These are phyloP conservation scores for Nautilus pompilius DNA, from an alignment of 1,140 invertebrate genomes.

Conservation along the genomic window DNA sequence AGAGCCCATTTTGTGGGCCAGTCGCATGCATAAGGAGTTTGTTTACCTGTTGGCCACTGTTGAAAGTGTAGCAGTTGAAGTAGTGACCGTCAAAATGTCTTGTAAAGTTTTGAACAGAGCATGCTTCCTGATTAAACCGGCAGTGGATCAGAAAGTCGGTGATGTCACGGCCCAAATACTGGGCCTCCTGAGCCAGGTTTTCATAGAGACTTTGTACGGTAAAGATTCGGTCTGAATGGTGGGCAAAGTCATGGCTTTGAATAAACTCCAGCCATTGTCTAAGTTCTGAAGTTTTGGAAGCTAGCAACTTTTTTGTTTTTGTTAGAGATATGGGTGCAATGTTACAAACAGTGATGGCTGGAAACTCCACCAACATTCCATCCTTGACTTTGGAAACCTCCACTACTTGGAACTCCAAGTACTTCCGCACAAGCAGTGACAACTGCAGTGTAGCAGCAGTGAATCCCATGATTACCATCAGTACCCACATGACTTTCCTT, in stretches of 20 bases:
- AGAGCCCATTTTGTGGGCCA: constrained; percentile 45
- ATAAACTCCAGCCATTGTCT: constrained; percentile 36
- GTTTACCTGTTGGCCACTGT: constrained; percentile 25
- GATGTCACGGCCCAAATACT: constrained; percentile 33
- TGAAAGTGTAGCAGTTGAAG: constrained; percentile 49
- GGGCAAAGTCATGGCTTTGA: constrained; percentile 22
- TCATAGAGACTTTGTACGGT: constrained; percentile 45
- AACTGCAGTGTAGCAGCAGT: constrained; percentile 45
- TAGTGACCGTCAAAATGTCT: constrained; percentile 48
- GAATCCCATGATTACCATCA: constrained; percentile 46
- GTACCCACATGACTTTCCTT: constrained; percentile 41
- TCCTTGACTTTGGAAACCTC: constrained; percentile 47
- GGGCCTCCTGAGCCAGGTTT: constrained; percentile 35
- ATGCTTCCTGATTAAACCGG: constrained; percentile 37
- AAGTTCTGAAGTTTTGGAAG: constrained; percentile 14
- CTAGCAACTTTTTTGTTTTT: constrained; percentile 26
- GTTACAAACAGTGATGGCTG: constrained; percentile 45
- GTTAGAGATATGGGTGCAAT: constrained; percentile 40
- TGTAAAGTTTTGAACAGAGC: constrained; percentile 35
- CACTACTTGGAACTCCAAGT: constrained; percentile 44
- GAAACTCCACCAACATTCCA: constrained; percentile 47
- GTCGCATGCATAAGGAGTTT: constrained; percentile 43
- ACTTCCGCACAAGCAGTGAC: constrained; percentile 42
- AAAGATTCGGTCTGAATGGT: constrained; percentile 28
- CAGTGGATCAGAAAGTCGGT: constrained; percentile 41